Percentiles rank a stretch among this genome's conserved stretches.
These are phyloP conservation scores for Ornithoptera alexandrae DNA, from an alignment of 2,888 invertebrate species.

Conservation along the genomic window DNA sequence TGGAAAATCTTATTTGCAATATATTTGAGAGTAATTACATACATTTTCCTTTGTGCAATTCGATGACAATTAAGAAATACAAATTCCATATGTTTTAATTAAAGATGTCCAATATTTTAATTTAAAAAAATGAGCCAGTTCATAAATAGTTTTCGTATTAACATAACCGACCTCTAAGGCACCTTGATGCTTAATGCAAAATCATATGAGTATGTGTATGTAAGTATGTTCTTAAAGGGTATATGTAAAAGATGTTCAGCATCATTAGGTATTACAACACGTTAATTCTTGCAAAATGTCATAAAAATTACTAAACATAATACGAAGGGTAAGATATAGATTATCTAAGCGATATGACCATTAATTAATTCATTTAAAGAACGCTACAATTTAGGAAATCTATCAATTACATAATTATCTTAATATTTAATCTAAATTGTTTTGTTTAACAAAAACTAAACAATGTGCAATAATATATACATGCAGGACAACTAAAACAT, in stretches of 20 bases:
- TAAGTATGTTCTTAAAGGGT: conserved; percentile 5
- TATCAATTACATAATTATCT: no score
- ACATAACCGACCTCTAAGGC: conserved; percentile 10
- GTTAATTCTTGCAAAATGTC: conserved; percentile 17
- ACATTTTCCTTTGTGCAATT: no score
- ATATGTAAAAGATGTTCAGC: conserved; percentile 3
- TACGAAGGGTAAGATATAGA: neutral
- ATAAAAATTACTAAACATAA: conserved; percentile 7
- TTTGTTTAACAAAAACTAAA: no score
- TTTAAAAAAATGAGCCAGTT: no score
- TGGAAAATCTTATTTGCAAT: no score
- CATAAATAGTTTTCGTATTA: neutral
- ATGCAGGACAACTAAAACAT: neutral
- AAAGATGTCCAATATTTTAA: neutral
- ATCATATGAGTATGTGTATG: neutral
- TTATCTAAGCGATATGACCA: neutral
- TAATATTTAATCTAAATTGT: no score
- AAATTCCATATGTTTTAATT: neutral
- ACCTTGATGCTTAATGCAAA: conserved; percentile 7
- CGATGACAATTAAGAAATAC: neutral
- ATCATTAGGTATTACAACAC: conserved; percentile 12
- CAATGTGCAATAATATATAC: no score
- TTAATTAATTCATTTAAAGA: no score
- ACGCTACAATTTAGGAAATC: no score
- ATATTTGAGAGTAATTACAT: no score